phyloP scores from a whole-genome alignment of 1,140 invertebrate genomes.

The Lepidotrigona ventralis region DNA sequence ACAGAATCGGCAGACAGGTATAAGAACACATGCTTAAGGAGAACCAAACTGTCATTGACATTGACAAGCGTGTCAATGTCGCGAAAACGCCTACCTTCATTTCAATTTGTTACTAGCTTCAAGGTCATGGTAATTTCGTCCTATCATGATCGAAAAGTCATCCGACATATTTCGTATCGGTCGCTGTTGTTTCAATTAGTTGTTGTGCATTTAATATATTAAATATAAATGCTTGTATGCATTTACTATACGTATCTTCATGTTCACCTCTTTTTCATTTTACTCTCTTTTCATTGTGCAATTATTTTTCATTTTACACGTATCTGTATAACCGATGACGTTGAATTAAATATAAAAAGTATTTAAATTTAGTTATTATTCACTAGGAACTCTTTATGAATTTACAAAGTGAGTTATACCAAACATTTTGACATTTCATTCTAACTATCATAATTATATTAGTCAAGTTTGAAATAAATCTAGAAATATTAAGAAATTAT shows the following conservation, averaged over 20 bases:
- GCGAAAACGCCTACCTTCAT: constrained; percentile 8
- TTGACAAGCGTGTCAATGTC: constrained; percentile 60
- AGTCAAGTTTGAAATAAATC: neutral
- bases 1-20: neutral
- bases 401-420: neutral
- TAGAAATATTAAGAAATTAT: neutral
- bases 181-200: too few species aligned
- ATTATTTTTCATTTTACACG: neutral
- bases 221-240: neutral
- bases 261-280: neutral
- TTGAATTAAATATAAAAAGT: neutral
- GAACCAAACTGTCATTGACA: constrained; percentile 39
- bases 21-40: constrained; percentile 7
- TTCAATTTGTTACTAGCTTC: constrained; percentile 11
- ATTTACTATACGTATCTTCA: neutral
- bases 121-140: constrained; percentile 28
- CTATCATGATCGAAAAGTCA: neutral
- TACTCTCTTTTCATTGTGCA: neutral
- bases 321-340: neutral
- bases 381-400: neutral
- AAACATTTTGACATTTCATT: neutral
- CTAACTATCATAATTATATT: neutral
- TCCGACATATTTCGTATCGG: neutral
- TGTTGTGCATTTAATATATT: neutral
- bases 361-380: neutral